phyloP scores from a whole-genome alignment of 2,888 invertebrate genomes.

The Polyommatus icarus region DNA sequence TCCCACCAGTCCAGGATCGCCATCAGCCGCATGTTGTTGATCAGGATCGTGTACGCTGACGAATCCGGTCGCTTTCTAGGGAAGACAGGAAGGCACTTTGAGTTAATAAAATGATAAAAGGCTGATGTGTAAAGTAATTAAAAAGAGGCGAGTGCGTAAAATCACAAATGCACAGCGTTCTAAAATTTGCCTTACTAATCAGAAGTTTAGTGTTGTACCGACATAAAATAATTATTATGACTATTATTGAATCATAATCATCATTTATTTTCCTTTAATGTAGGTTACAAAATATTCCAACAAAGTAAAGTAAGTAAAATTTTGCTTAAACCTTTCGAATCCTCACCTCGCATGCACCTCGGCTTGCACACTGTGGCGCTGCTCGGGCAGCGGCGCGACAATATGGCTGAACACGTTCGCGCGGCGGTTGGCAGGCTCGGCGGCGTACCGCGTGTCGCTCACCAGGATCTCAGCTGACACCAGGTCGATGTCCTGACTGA shows the following conservation, averaged over 20 bases:
- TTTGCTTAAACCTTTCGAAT: neutral
- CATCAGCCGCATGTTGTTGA: slow-evolving; percentile 97
- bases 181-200: too few relatives aligned
- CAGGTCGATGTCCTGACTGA: slow-evolving; percentile 94
- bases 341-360: slow-evolving; percentile 84
- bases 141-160: neutral
- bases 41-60: slow-evolving; percentile 90
- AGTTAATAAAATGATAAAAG: neutral
- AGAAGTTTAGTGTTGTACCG: too few relatives aligned
- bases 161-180: too few relatives aligned
- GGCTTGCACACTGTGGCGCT: slow-evolving; percentile 84
- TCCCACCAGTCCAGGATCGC: slow-evolving; percentile 97
- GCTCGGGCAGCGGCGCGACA: slow-evolving; percentile 86
- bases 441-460: slow-evolving; percentile 86
- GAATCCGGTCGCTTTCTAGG: slow-evolving; percentile 82
- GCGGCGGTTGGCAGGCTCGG: slow-evolving; percentile 84
- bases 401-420: slow-evolving; percentile 95
- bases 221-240: too few relatives aligned
- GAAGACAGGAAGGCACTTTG: neutral
- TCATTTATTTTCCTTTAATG: too few relatives aligned
- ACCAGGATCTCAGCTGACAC: slow-evolving; percentile 93
- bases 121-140: too few relatives aligned
- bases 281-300: neutral
- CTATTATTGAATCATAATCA: too few relatives aligned
- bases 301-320: neutral